Percentiles rank a stretch among this genome's conserved stretches.
Evolutionary conservation across 2,888 invertebrate species (phyloP).

Genomic region (Megalurothrips usitatus): DNA sequence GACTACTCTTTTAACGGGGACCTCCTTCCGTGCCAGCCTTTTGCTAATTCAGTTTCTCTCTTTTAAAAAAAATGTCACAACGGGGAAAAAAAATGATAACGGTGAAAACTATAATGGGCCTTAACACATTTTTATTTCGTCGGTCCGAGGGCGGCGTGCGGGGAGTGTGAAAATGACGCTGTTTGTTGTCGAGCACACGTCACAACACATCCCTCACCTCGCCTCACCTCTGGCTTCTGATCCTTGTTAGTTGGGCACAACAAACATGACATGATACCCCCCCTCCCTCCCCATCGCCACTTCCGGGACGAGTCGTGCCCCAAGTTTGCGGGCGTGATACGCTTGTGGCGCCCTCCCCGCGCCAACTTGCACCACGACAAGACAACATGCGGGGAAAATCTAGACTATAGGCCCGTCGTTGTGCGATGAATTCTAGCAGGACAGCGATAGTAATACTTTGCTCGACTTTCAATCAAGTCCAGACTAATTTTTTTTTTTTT

Average conservation of each 20-base stretch:
- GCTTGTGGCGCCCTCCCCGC: background rate
- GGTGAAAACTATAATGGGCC: too few relatives aligned
- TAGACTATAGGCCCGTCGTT: too few relatives aligned
- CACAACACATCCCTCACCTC: too few relatives aligned
- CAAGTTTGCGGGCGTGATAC: slow-evolving; percentile 4
- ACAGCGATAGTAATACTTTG: too few relatives aligned
- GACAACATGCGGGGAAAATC: too few relatives aligned
- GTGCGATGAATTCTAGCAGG: too few relatives aligned
- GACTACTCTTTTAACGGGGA: background rate
- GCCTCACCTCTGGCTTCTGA: background rate
- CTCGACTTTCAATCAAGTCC: background rate
- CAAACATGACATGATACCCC: background rate
- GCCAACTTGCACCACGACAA: too few relatives aligned
- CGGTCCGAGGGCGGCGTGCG: too few relatives aligned
- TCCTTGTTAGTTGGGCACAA: background rate
- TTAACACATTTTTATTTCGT: too few relatives aligned
- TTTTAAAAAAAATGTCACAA: background rate
- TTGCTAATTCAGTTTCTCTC: too few relatives aligned
- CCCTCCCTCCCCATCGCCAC: slow-evolving; percentile 36
- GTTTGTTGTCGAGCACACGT: too few relatives aligned
- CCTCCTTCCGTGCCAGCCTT: background rate
- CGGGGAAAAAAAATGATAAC: background rate
- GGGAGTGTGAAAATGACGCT: too few relatives aligned
- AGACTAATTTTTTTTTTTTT: background rate
- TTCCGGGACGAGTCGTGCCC: slow-evolving; percentile 6